Conservation (phyloP, 2,888 invertebrate genomes). For the Drosophila incognita region DNA sequence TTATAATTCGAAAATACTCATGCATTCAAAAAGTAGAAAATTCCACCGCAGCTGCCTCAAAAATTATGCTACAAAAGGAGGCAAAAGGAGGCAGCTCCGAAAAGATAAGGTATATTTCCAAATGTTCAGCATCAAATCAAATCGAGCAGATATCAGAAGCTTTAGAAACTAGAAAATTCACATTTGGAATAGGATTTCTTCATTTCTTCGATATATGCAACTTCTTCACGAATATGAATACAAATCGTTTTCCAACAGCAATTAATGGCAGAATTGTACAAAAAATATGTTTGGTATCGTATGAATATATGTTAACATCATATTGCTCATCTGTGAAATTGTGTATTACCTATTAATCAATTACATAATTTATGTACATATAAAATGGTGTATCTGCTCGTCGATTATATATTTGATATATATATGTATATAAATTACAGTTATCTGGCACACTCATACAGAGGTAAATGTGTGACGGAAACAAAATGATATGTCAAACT, state of each 20-base stretch:
- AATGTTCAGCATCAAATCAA: not conserved
- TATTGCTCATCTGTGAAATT: not conserved
- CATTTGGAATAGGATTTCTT: not conserved
- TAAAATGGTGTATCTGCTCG: not conserved
- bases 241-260: not conserved
- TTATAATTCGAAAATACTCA: not conserved
- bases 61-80: not conserved
- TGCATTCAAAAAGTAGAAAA: not conserved
- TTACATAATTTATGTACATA: not conserved
- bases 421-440: no score
- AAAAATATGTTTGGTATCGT: not conserved
- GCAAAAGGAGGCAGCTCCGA: not conserved
- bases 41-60: not conserved
- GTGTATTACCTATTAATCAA: not conserved
- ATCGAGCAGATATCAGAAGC: not conserved
- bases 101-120: not conserved
- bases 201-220: not conserved
- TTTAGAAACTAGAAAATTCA: not conserved
- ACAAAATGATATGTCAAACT: slow-evolving; percentile 10
- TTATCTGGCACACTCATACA: not conserved
- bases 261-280: not conserved
- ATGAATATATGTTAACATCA: not conserved
- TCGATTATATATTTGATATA: no score
- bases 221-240: no score
- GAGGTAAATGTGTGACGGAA: not conserved